These are phyloP conservation scores for Drosophila mulleri DNA, from an alignment of 2,888 invertebrate species.

Conservation along the genomic window DNA sequence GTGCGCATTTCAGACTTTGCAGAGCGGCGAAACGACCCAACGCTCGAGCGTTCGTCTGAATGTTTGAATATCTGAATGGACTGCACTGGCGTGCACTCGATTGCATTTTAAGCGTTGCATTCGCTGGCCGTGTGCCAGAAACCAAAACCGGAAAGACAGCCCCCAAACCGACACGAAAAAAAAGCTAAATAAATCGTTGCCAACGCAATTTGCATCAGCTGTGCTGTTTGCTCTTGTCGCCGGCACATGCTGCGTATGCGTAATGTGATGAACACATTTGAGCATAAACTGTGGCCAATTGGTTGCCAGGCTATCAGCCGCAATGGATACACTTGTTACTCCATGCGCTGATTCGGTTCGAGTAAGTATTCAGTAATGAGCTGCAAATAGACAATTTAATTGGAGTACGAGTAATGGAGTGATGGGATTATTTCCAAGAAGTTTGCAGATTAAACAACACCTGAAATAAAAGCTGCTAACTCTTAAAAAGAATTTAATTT, in stretches of 20 bases:
- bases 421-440: not conserved
- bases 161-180: conserved; percentile 7
- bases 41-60: conserved; percentile 5
- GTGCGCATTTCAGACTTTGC: conserved; percentile 34
- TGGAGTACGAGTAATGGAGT: too few species aligned
- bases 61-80: conserved; percentile 21
- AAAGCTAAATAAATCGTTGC: conserved; percentile 30
- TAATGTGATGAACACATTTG: conserved; percentile 41
- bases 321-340: conserved; percentile 26
- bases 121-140: conserved; percentile 69
- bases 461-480: not conserved
- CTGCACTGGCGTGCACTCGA: conserved; percentile 58
- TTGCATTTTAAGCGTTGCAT: conserved; percentile 62
- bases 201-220: conserved; percentile 27
- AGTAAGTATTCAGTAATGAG: conserved; percentile 1
- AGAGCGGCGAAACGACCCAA: conserved; percentile 21
- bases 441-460: not conserved
- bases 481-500: too few species aligned
- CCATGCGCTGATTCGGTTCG: not conserved
- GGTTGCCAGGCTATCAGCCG: conserved; percentile 10
- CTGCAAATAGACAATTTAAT: not conserved
- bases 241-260: conserved; percentile 57
- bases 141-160: conserved; percentile 56
- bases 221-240: conserved; percentile 3
- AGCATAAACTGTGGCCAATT: conserved; percentile 46